Base-by-base conservation (phyloP, 2,888 invertebrate species). In the Drosophila parthenogenetica region DNA sequence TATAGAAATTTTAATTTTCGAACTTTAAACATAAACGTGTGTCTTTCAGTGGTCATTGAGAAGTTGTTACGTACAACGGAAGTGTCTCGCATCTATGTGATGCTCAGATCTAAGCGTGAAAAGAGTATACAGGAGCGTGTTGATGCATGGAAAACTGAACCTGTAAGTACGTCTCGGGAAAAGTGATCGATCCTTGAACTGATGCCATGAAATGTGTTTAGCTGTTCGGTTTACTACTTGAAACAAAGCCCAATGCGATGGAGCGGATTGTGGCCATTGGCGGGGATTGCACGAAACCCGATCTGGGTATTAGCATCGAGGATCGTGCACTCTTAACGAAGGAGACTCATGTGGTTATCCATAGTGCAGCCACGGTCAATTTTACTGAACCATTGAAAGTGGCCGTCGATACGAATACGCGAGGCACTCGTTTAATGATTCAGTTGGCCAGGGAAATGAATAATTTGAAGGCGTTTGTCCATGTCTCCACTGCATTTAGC, bases 311-410 rank as follows among this genome's bases (percentile, higher is more conserved):
- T 22, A 90, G 90, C 29, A 65, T 75, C 4, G 79, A 76, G 40
- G 92, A 93, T 81, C 88, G 90, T 3, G 65, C 72, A 32, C 66
- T 87, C 17, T 71, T 93, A 2, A 69, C 70, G 48, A 68, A 89
- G 45, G 83, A 90, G 51, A 88, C 90, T 17, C 93, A 95, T 78
- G 91, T 95, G 68, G 93, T 95, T 7, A 96, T 99, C 91, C 98
- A 99, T 90, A 96, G 96, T 13, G 98, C 98, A 0, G 99, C 98
- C 0, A 98, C 98, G 0, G 97, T 98, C 3, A 86, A 50, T 7
- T 96, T 96, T 86, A 94, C 95, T 89, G 96, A 96, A 86, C 94
- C 94, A 19, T 92, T 96, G 5, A 94, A 94, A 90, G 91, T 93
- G 10, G 95, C 96, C 0, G 93, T 95, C 42, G 93, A 94, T 73